Evolutionary conservation across 2,797 vertebrate genomes (phyloP).

Genomic region (Parauchenoglanis ngamensis): DNA sequence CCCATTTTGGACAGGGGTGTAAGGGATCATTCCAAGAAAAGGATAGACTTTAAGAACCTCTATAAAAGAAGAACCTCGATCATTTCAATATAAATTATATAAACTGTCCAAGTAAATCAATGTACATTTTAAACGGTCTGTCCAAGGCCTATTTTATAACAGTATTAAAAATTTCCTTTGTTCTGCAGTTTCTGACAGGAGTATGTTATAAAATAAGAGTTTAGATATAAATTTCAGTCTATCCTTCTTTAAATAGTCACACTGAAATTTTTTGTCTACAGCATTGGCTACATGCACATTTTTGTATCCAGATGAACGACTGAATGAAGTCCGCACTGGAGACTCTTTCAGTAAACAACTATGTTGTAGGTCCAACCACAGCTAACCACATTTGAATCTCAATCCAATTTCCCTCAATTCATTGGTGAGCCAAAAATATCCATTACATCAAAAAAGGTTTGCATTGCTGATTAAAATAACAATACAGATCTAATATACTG

Average conservation of each 20-base stretch:
- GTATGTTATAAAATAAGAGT: background rate
- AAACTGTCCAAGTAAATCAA: background rate
- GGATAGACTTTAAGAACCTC: background rate
- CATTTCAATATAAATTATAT: background rate
- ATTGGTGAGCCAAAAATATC: slow-evolving; percentile 11
- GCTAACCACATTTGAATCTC: background rate
- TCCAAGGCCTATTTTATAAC: background rate
- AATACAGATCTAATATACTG: background rate
- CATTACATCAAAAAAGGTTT: slow-evolving; percentile 5
- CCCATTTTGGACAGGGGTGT: background rate
- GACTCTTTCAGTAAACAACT: slow-evolving; percentile 23
- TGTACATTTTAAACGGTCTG: background rate
- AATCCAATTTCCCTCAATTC: slow-evolving; percentile 3
- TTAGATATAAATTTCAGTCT: no score
- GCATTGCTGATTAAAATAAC: background rate
- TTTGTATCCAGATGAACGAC: background rate
- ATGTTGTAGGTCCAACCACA: slow-evolving; percentile 30
- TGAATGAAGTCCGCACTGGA: background rate
- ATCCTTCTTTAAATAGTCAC: background rate
- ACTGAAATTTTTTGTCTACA: background rate
- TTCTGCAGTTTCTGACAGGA: background rate
- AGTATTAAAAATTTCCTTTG: background rate
- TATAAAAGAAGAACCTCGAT: background rate
- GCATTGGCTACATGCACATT: background rate
- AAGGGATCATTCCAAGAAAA: background rate